Conservation (phyloP, 2,888 invertebrate species). For the Ormyrus nitidulus region DNA sequence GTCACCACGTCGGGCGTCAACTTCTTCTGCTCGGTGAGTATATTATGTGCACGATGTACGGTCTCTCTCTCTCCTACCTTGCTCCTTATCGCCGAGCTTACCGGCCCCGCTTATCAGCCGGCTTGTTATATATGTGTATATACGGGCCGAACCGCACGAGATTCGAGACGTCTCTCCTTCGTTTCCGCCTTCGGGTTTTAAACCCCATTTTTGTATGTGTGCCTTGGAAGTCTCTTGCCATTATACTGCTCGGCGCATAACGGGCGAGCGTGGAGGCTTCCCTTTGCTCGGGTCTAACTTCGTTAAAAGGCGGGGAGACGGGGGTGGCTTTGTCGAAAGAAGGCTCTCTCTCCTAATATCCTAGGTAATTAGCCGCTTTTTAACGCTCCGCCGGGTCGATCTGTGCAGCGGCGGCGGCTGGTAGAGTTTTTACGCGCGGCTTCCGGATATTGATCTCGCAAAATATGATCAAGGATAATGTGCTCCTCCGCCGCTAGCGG, state of each 20-base stretch:
- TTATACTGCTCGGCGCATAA: neutral
- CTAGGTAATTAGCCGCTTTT: too few relatives aligned
- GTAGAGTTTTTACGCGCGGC: too few relatives aligned
- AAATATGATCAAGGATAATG: too few relatives aligned
- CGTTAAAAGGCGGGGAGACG: constrained; percentile 11
- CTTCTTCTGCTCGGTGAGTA: constrained; percentile 81
- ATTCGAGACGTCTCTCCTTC: neutral
- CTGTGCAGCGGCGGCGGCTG: too few relatives aligned
- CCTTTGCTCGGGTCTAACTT: constrained; percentile 32
- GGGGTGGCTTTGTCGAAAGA: constrained; percentile 15
- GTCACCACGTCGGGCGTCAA: constrained; percentile 81
- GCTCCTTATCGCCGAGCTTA: neutral
- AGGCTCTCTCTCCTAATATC: neutral
- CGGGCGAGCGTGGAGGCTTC: neutral
- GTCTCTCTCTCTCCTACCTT: neutral
- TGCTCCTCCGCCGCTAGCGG: too few relatives aligned
- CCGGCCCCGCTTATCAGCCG: neutral
- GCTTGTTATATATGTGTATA: too few relatives aligned
- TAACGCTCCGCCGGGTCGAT: too few relatives aligned
- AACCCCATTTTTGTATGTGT: neutral
- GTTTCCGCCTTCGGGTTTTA: neutral
- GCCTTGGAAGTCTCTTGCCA: neutral
- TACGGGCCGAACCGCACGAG: neutral
- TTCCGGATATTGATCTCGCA: too few relatives aligned
- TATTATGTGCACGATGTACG: neutral